phyloP scores from a whole-genome alignment of 2,888 invertebrate genomes.

The Priocnemis perturbator region DNA sequence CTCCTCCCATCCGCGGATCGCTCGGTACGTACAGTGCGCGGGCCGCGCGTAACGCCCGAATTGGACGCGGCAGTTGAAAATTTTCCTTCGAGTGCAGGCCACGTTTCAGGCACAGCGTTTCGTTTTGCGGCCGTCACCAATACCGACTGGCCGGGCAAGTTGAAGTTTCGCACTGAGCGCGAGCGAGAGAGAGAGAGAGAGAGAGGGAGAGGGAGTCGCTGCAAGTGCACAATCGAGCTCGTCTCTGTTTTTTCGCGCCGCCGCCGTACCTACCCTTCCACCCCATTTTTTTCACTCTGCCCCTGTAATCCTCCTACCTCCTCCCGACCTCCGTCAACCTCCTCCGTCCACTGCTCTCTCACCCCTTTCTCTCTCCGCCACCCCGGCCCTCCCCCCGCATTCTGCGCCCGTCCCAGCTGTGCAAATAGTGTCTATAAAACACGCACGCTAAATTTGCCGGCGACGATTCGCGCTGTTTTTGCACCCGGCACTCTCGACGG shows the following conservation, averaged over 20 bases:
- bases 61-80: too few relatives aligned
- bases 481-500: slow-evolving; percentile 43
- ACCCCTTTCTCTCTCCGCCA: too few relatives aligned
- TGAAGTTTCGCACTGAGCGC: too few relatives aligned
- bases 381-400: too few relatives aligned
- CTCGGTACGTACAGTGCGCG: too few relatives aligned
- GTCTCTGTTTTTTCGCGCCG: slow-evolving; percentile 20
- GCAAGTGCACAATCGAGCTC: slow-evolving; percentile 13
- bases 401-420: not conserved
- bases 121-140: too few relatives aligned
- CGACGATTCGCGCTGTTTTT: slow-evolving; percentile 56
- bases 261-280: slow-evolving; percentile 11
- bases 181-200: not conserved
- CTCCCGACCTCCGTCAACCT: not conserved
- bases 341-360: too few relatives aligned
- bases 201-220: slow-evolving; percentile 6
- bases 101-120: too few relatives aligned
- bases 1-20: too few relatives aligned
- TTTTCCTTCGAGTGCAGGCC: too few relatives aligned
- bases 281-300: slow-evolving; percentile 33
- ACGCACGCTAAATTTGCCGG: slow-evolving; percentile 50
- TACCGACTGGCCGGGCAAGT: too few relatives aligned
- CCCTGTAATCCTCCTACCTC: slow-evolving; percentile 37
- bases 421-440: slow-evolving; percentile 25
- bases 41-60: too few relatives aligned